These are phyloP conservation scores for Chydorus sphaericus DNA, from an alignment of 2,888 invertebrate genomes.

Conservation along the genomic window DNA sequence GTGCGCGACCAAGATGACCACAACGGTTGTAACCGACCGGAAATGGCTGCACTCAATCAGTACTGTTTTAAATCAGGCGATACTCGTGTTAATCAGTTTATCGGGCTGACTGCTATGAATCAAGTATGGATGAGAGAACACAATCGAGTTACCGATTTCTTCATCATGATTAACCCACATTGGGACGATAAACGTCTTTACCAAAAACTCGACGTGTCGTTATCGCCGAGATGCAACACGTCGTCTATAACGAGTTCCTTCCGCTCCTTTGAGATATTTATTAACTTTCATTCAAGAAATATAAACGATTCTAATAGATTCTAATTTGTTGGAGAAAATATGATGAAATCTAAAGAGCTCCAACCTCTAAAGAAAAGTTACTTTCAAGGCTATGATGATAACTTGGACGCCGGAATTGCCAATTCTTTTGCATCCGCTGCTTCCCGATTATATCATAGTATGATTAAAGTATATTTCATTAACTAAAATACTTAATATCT, in stretches of 20 bases:
- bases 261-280: conserved; percentile 53
- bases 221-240: conserved; percentile 71
- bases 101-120: conserved; percentile 34
- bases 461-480: conserved; percentile 23
- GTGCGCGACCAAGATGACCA: conserved; percentile 41
- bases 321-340: conserved; percentile 33
- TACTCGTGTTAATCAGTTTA: conserved; percentile 1
- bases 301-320: background rate
- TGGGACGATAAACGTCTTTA: conserved; percentile 67
- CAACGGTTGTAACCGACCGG: conserved; percentile 61
- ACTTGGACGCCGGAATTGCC: conserved; percentile 57
- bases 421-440: conserved; percentile 74
- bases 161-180: conserved; percentile 47
- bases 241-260: conserved; percentile 68
- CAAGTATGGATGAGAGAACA: conserved; percentile 73
- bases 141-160: conserved; percentile 49
- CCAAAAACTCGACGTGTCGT: conserved; percentile 60
- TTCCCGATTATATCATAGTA: conserved; percentile 40
- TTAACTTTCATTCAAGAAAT: background rate
- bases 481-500: background rate
- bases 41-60: conserved; percentile 49
- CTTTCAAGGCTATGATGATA: conserved; percentile 42
- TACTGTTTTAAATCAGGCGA: conserved; percentile 55
- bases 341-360: conserved; percentile 41
- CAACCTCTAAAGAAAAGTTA: conserved; percentile 36